Conservation (phyloP, 2,113 vertebrate genomes). For the Anser brachyrhynchus region DNA sequence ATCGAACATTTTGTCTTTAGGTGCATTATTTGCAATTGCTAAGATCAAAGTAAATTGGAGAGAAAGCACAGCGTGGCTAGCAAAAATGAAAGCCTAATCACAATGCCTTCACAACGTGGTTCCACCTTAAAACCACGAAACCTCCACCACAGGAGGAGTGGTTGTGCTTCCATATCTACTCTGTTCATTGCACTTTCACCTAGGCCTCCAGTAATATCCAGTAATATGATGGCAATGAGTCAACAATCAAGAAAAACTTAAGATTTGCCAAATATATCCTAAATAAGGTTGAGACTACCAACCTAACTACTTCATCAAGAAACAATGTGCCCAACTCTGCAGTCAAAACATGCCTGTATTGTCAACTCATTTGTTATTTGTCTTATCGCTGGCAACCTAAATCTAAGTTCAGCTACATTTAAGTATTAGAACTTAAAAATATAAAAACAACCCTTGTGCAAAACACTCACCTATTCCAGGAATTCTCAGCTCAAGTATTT, state of each 20-base stretch:
- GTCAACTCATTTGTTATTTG: neutral
- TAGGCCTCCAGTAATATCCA: neutral
- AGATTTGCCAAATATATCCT: neutral
- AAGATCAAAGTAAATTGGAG: neutral
- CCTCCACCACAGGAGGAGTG: neutral
- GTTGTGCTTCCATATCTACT: neutral
- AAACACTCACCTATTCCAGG: neutral
- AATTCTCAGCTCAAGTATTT: neutral
- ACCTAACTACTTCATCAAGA: neutral
- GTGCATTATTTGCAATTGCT: neutral
- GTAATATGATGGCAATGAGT: neutral
- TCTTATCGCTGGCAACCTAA: neutral
- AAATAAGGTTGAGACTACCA: neutral
- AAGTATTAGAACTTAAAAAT: neutral
- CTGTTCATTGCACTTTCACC: neutral
- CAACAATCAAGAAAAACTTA: neutral
- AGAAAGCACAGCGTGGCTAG: neutral
- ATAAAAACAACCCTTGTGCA: neutral
- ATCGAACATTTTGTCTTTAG: neutral
- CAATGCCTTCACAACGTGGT: neutral
- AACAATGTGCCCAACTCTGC: neutral
- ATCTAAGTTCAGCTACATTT: neutral
- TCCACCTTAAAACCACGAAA: neutral
- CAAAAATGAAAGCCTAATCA: neutral
- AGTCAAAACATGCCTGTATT: neutral